Base-by-base conservation (phyloP, 2,113 vertebrate genomes). In the Panthera leo region DNA sequence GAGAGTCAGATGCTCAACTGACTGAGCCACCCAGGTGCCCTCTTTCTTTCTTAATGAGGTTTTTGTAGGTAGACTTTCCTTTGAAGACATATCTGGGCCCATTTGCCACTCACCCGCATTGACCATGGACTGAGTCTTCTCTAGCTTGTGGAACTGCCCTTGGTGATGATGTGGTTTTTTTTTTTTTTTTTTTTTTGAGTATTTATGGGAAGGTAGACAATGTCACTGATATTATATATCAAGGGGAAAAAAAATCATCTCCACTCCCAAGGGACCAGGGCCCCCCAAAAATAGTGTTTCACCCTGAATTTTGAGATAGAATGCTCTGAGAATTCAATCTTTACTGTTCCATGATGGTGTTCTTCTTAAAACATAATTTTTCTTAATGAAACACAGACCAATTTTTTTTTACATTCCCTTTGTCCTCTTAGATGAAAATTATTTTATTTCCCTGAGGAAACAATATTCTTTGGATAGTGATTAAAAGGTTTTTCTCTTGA, bases 371-470 rank as follows among this genome's bases (percentile, higher is more conserved):
- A 86, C 5, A 25, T 55, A 34, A 42, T 76, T 95, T 82, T 92
- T 39, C 25, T 39, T 94, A 39, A 86, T 91, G 63, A 92, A 79
- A 4, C 63, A 82, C 23, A 90, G 48, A 73, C 45, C 39, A 48
- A 71, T 12, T 71, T 91, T 86, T 86, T 51, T 92, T 83, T 63
- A 12, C 45, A 51, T 51, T 23, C 1, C 25, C 29, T 92, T 85
- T 71, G 13, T 80, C 53, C 45, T 95, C 53, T 95, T 63, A 68
- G 19, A 94, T 91, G 48, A 96, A 82, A 94, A 61, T 31, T 34
- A 27, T 91, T 95, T 94, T 91, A 91, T 85, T 94, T 90, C 25
- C 67, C 14, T 27, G 25, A 96, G 70, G 58, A 95, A 92, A 70
- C 13, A 86, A 5, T 88, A 48, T 36, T 73, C 53, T 15, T 53